Conservation (phyloP, 2,797 vertebrate genomes). For the Dicrostonyx torquatus region DNA sequence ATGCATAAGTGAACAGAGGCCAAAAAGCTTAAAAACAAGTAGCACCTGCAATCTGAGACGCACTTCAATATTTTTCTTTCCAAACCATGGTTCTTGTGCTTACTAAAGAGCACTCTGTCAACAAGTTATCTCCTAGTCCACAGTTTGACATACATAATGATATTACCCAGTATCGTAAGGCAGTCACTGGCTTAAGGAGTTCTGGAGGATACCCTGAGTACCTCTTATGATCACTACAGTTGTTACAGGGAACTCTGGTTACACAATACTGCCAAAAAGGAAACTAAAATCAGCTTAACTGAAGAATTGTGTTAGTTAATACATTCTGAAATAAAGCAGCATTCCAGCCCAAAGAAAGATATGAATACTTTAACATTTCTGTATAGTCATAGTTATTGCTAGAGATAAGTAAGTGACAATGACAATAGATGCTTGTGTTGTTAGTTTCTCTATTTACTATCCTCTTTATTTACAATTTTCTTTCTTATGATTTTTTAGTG, state of each 20-base stretch:
- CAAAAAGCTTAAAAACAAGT: background rate
- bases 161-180: background rate
- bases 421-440: background rate
- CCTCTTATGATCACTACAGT: background rate
- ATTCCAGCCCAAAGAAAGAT: background rate
- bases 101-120: background rate
- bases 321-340: background rate
- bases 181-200: background rate
- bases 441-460: background rate
- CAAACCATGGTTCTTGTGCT: background rate
- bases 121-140: background rate
- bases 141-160: background rate
- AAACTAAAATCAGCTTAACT: background rate
- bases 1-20: background rate
- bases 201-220: background rate
- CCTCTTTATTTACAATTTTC: background rate
- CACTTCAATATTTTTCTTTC: background rate
- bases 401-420: background rate
- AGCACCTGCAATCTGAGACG: background rate
- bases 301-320: background rate
- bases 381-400: background rate
- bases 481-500: background rate
- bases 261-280: background rate
- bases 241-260: background rate
- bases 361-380: background rate